Evolutionary conservation across 1,140 invertebrate genomes (phyloP), one percentile per base, ranked within the genome.

Genomic region (Penaeus indicus): DNA sequence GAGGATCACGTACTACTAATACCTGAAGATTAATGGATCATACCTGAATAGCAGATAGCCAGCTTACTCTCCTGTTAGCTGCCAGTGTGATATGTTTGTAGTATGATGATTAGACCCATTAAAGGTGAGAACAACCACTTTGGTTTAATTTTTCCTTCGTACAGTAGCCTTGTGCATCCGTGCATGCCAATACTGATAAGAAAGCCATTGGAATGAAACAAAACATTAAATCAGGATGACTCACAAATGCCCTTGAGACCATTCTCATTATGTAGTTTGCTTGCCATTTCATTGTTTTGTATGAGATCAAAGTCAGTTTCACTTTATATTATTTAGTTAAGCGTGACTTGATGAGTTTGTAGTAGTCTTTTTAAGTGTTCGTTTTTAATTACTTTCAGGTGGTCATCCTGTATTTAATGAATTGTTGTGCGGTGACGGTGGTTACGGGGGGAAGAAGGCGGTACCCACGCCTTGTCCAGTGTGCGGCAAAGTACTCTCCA

Each of bases 401-500:
- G 88, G 90, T 91, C 90, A 91, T 91, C 90, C 90, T 91, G 90
- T 91, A 90, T 91, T 91, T 89, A 90, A 90, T 90, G 90, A 91
- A 88, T 90, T 91, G 84, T 90, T 91, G 87, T 84, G 89, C 85
- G 79, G 86, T 88, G 89, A 89, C 85, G 84, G 85, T 88, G 88
- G 88, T 85, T 88, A 86, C 88, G 88, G 88, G 84, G 88, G 88
- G 47, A 91, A 91, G 89, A 91, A 91, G 89, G 90, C 90, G 64
- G 90, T 91, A 32, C 91, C 91, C 84, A 90, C 90, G n/a, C 90
- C 91, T 83, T 97, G 97, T 92, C 95, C 95, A 85, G 95, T 97
- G 63, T 97, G 97, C 93, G 95, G 96, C 91, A 97, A 97, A 93
- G 96, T 97, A 87, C 93, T 97, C 61, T 97, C 96, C 92, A 97